Percentiles rank a stretch among this genome's conserved stretches.
These are phyloP conservation scores for Invenusta paracnida DNA, from an alignment of 2,888 invertebrate genomes.

Conservation along the genomic window DNA sequence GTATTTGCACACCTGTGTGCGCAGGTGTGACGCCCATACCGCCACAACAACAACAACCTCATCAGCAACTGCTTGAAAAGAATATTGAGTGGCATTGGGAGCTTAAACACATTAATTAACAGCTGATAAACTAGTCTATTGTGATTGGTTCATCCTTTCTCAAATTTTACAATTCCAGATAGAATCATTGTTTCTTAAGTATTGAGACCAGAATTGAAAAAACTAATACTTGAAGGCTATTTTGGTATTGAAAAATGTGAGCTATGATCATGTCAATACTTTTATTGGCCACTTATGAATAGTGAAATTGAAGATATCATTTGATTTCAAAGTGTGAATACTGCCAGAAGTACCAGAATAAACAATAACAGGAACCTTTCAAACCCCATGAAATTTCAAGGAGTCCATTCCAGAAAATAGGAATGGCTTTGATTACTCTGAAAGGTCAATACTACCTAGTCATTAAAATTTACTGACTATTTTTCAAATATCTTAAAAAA, in stretches of 20 bases:
- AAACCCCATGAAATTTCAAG: background rate
- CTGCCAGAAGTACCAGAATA: background rate
- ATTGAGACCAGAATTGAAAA: background rate
- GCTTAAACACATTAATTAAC: background rate
- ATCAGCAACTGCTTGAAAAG: background rate
- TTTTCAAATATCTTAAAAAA: no score
- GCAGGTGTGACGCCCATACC: no score
- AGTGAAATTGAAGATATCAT: background rate
- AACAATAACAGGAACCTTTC: background rate
- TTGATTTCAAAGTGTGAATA: background rate
- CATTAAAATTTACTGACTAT: no score
- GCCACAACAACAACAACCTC: no score
- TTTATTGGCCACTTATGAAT: constrained; percentile 16
- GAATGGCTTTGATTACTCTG: background rate
- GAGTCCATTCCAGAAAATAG: background rate
- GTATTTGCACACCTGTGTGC: no score
- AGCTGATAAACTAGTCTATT: background rate
- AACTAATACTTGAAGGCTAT: background rate
- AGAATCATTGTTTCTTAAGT: background rate
- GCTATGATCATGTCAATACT: background rate
- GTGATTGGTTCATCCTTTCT: background rate
- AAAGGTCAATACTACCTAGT: constrained; percentile 35
- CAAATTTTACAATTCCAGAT: background rate
- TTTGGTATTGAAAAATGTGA: background rate
- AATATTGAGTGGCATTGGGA: background rate